Evolutionary conservation across 2,113 vertebrate species (phyloP).

Genomic region (Sapayoa aenigma): DNA sequence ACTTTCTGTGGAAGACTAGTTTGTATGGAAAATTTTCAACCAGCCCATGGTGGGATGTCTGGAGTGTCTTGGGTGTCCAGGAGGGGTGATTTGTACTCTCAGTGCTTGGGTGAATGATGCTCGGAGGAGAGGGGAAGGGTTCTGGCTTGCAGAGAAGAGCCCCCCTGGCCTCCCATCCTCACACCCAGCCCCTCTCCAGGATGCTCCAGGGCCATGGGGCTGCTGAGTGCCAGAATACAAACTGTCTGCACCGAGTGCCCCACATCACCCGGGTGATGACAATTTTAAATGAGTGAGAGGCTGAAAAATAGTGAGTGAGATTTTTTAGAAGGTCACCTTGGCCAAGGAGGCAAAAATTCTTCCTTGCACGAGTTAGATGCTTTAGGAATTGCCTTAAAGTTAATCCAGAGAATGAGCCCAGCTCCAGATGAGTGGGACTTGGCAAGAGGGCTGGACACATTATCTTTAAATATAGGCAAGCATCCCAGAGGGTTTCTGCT

Average conservation of each 20-base stretch:
- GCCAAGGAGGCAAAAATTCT: constrained; percentile 46
- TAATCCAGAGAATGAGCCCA: constrained; percentile 46
- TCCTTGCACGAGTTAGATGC: neutral
- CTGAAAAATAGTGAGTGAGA: constrained; percentile 34
- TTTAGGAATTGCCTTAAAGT: constrained; percentile 51
- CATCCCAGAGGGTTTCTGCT: constrained; percentile 43
- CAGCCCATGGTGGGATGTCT: neutral
- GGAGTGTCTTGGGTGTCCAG: neutral
- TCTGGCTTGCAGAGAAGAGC: neutral
- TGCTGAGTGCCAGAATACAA: neutral
- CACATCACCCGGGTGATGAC: fast-evolving
- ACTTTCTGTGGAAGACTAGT: neutral
- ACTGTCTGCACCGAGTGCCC: neutral
- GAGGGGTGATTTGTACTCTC: neutral
- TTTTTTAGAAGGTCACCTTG: constrained; percentile 38
- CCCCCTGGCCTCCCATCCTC: fast-evolving
- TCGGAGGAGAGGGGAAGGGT: neutral
- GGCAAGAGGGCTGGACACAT: constrained; percentile 31
- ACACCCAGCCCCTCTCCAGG: neutral
- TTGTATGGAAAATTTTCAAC: neutral
- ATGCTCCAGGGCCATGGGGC: neutral
- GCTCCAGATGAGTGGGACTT: constrained; percentile 47
- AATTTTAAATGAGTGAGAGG: constrained; percentile 33
- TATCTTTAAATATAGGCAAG: constrained; percentile 57
- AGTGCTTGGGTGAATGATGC: neutral